Percentiles rank a stretch among this genome's conserved stretches.
phyloP scores from a whole-genome alignment of 2,888 invertebrate genomes.

The Bugulina stolonifera region DNA sequence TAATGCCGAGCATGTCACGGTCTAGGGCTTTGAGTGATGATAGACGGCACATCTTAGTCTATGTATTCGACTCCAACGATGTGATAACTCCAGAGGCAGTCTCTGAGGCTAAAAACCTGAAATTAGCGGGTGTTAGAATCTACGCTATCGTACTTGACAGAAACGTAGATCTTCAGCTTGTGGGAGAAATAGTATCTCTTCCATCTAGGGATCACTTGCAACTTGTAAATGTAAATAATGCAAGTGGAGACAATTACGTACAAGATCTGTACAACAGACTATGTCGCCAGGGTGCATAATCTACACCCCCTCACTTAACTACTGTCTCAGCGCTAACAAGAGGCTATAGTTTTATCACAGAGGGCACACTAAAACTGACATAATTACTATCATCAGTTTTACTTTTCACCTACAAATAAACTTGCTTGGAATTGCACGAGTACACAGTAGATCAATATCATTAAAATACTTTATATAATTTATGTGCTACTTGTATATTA shows the following conservation, averaged over 20 bases:
- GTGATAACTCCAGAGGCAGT: background rate
- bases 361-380: too few relatives aligned
- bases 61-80: conserved; percentile 15
- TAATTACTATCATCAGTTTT: too few relatives aligned
- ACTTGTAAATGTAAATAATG: background rate
- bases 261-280: background rate
- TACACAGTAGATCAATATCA: too few relatives aligned
- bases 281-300: background rate
- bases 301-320: too few relatives aligned
- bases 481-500: too few relatives aligned
- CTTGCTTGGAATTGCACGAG: too few relatives aligned
- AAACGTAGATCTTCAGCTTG: background rate
- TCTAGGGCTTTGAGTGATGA: background rate
- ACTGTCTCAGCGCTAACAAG: too few relatives aligned
- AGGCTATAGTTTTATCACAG: too few relatives aligned
- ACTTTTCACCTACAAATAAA: too few relatives aligned
- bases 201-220: background rate
- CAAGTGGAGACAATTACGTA: background rate
- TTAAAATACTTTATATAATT: too few relatives aligned
- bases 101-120: conserved; percentile 7
- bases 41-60: conserved; percentile 14
- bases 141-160: background rate
- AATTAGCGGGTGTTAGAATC: conserved; percentile 18
- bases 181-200: background rate
- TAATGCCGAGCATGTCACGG: conserved; percentile 17